A percentile compares a stretch with the other conserved stretches of the same genome.
Evolutionary conservation across 2,888 invertebrate genomes (phyloP).

Genomic region (Sminthurides aquaticus): DNA sequence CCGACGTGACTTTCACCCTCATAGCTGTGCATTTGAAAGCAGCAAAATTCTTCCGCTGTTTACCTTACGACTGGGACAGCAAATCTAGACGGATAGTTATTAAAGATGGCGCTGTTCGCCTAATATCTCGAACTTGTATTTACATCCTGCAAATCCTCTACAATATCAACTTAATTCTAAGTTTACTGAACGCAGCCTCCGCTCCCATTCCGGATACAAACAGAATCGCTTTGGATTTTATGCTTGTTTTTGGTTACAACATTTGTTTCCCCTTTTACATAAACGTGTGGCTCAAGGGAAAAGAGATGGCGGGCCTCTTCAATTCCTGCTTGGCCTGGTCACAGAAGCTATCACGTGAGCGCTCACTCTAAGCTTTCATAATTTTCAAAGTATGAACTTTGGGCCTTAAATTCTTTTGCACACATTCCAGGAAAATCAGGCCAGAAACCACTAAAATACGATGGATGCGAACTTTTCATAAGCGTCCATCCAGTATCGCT

Average conservation of each 20-base stretch:
- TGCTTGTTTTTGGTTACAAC: neutral
- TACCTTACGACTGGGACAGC: neutral
- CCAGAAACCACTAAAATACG: neutral
- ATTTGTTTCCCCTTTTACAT: neutral
- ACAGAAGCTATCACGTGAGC: neutral
- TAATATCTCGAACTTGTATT: neutral
- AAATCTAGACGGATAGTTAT: neutral
- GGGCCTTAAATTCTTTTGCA: too few relatives aligned
- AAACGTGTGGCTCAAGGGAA: neutral
- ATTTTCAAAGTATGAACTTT: too few relatives aligned
- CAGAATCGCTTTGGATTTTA: neutral
- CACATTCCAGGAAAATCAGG: too few relatives aligned
- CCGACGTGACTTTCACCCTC: too few relatives aligned
- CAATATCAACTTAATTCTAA: neutral
- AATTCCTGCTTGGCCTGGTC: neutral
- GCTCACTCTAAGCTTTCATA: too few relatives aligned
- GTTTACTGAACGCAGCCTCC: neutral
- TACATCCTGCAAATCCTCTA: neutral
- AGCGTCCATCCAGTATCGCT: neutral
- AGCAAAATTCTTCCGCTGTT: neutral
- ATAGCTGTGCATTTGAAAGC: neutral
- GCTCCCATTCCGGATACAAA: neutral
- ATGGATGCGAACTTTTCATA: neutral
- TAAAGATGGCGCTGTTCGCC: neutral
- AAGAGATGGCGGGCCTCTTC: neutral